phyloP scores from a whole-genome alignment of 2,113 vertebrate species.

The Anas platyrhynchos region DNA sequence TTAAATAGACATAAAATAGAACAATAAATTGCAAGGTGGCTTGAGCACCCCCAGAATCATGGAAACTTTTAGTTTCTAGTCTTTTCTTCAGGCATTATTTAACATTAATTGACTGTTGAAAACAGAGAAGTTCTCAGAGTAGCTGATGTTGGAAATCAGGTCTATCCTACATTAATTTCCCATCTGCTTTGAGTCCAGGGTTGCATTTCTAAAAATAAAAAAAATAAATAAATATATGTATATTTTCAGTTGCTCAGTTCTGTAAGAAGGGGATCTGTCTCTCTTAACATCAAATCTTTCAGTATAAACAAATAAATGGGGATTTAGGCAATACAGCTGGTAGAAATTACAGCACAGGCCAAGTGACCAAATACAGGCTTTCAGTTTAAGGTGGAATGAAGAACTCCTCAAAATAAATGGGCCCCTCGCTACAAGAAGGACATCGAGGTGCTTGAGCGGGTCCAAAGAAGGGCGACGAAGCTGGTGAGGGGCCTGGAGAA shows the following conservation, averaged over 20 bases:
- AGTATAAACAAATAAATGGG: neutral
- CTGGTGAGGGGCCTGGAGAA: too few species aligned
- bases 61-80: neutral
- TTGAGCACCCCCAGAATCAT: neutral
- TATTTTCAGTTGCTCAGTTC: neutral
- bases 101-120: neutral
- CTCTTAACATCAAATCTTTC: neutral
- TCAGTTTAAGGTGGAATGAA: neutral
- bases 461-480: too few species aligned
- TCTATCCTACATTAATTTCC: neutral
- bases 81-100: neutral
- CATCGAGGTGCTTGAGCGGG: too few species aligned
- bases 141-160: neutral
- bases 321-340: neutral
- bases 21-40: neutral
- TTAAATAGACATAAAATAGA: neutral
- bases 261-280: neutral
- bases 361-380: neutral
- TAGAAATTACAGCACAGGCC: neutral
- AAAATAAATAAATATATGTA: too few species aligned
- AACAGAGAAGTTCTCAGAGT: neutral
- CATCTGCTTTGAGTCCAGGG: accelerated
- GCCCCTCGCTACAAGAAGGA: too few species aligned
- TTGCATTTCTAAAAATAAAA: neutral
- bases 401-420: neutral